Evolutionary conservation across 2,888 invertebrate species (phyloP), one percentile per base, ranked within the genome.

Genomic region (Sepioteuthis lessoniana): DNA sequence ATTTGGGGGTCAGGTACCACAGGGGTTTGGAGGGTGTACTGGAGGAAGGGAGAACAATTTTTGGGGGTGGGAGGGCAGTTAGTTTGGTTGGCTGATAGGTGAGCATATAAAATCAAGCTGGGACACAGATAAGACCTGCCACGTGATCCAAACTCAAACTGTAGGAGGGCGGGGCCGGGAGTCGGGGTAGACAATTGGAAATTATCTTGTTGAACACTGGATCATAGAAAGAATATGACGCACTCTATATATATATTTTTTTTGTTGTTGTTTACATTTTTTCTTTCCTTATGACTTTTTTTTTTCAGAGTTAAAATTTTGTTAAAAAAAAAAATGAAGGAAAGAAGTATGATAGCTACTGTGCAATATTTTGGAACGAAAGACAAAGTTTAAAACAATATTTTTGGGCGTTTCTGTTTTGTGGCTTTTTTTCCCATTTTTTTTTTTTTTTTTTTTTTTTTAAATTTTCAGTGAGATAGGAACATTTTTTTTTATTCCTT

Each of bases 71-170:
- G 21, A 25, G 76, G n/a, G 76, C n/a, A 35, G n/a, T 76, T 35
- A 8, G 42, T 76, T 76, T 76, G 55, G 55, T 76, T n/a, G 76
- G 76, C 76, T n/a, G 76, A 76, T 76, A 76, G n/a, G 76, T 76
- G 76, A 76, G 76, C 76, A 76, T 76, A 76, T 76, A 76, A 76
- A 76, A 76, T 76, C n/a, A 76, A 76, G 76, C 76, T 76, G 76
- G 76, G 76, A n/a, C 76, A 35, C 13, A n/a, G 76, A 76, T 76
- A n/a, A 35, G n/a, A 76, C 76, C 76, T 76, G 76, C 76, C 76
- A 76, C 76, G 76, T 76, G n/a, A n/a, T 19, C 76, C n/a, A 76
- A 76, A 76, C 35, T 76, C 76, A 76, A 35, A 76, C n/a, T 76
- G 76, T 35, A n/a, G 16, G 76, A 1, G 60, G 28, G n/a, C 5